Percentiles rank a stretch among this genome's conserved stretches.
These are phyloP conservation scores for Mycalesis mineus DNA, from an alignment of 2,888 invertebrate species.

Conservation along the genomic window DNA sequence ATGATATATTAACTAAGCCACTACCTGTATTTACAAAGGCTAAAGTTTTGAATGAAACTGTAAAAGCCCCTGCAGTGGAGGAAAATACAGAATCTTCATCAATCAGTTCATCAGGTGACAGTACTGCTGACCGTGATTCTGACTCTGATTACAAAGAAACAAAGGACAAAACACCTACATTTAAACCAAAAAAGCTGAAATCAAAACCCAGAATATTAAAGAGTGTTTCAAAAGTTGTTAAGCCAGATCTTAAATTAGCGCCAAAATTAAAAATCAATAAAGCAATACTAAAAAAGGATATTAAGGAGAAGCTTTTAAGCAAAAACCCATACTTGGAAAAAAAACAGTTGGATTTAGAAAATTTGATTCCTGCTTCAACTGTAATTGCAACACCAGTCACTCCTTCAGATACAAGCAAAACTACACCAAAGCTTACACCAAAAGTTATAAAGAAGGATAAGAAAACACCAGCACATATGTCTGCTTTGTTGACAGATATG, in stretches of 20 bases:
- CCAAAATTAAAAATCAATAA: conserved; percentile 53
- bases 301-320: conserved; percentile 56
- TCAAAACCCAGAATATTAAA: conserved; percentile 66
- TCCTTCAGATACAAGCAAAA: conserved; percentile 52
- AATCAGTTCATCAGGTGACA: conserved; percentile 72
- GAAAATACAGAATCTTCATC: conserved; percentile 74
- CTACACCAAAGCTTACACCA: conserved; percentile 60
- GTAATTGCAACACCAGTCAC: conserved; percentile 42
- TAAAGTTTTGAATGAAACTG: conserved; percentile 46
- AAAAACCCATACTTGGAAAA: conserved; percentile 49
- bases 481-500: conserved; percentile 77
- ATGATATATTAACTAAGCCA: conserved; percentile 61
- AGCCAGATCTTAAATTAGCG: conserved; percentile 52
- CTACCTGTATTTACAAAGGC: conserved; percentile 50
- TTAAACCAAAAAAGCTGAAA: conserved; percentile 54
- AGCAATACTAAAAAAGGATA: conserved; percentile 50
- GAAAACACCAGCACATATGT: conserved; percentile 80
- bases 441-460: conserved; percentile 70
- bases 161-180: conserved; percentile 52
- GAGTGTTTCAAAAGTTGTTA: conserved; percentile 44
- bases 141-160: conserved; percentile 80
- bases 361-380: conserved; percentile 30
- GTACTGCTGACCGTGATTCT: conserved; percentile 79
- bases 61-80: conserved; percentile 51
- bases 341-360: conserved; percentile 41